Conservation (phyloP, 2,797 vertebrate genomes). For the Clarias platycephalus region DNA sequence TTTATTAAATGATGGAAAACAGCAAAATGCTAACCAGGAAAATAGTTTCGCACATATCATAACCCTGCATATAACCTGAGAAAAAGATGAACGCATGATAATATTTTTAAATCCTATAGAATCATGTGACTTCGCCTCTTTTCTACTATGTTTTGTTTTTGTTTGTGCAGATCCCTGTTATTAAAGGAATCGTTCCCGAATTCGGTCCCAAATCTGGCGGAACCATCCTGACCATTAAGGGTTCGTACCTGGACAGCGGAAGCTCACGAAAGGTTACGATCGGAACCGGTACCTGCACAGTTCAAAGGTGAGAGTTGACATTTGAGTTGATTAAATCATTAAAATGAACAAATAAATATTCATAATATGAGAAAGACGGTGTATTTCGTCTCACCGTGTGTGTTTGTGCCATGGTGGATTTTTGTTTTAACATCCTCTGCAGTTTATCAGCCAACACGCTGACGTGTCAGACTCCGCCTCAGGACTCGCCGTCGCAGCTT, state of each 20-base stretch:
- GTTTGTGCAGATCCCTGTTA: slow-evolving; percentile 79
- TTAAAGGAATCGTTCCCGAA: slow-evolving; percentile 85
- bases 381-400: not conserved
- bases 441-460: slow-evolving; percentile 75
- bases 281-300: slow-evolving; percentile 70
- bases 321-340: no score
- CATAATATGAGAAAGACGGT: not conserved
- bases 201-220: slow-evolving; percentile 91
- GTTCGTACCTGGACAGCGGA: slow-evolving; percentile 84
- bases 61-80: not conserved
- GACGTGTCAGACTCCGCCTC: slow-evolving; percentile 86
- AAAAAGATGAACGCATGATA: not conserved
- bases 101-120: not conserved
- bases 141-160: not conserved
- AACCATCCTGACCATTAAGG: slow-evolving; percentile 87
- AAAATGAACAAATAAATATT: no score
- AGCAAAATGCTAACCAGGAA: not conserved
- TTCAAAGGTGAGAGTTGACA: slow-evolving; percentile 68
- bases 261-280: slow-evolving; percentile 82
- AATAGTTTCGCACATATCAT: not conserved
- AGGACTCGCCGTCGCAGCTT: slow-evolving; percentile 71
- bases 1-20: not conserved
- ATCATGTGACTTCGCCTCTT: not conserved
- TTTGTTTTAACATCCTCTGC: slow-evolving; percentile 25
- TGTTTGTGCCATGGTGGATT: slow-evolving; percentile 23